phyloP scores from a whole-genome alignment of 1,140 invertebrate species.

The Drosophila ogumai region DNA sequence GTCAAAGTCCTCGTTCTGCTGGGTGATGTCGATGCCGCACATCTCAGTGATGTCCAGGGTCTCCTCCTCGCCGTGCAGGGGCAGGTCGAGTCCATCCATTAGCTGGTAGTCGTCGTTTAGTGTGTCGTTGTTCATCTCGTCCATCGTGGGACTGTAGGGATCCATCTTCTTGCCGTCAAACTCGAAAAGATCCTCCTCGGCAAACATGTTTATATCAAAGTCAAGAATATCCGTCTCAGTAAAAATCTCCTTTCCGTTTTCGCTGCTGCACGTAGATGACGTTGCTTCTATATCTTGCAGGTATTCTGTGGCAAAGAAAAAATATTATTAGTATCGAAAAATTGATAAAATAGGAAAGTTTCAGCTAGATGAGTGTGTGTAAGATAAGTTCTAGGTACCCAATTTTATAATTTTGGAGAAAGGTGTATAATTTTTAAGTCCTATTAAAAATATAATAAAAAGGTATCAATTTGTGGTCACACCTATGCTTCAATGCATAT shows the following conservation, averaged over 20 bases:
- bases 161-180: constrained; percentile 65
- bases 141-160: constrained; percentile 50
- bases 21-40: constrained; percentile 44
- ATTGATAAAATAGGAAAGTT: background rate
- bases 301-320: constrained; percentile 70
- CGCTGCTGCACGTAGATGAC: constrained; percentile 69
- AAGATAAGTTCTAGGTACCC: constrained; percentile 9
- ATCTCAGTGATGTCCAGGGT: constrained; percentile 43
- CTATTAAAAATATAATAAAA: background rate
- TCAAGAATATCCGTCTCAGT: constrained; percentile 78
- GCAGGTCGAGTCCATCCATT: constrained; percentile 26
- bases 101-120: constrained; percentile 29
- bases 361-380: constrained; percentile 20
- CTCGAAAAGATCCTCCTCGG: constrained; percentile 67
- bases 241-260: constrained; percentile 73
- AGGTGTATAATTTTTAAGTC: background rate
- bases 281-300: constrained; percentile 78
- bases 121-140: constrained; percentile 59
- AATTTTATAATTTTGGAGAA: constrained; percentile 19
- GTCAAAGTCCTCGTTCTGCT: constrained; percentile 51
- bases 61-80: constrained; percentile 44
- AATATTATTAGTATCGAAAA: constrained; percentile 40
- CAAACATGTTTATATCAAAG: constrained; percentile 81
- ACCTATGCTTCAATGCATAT: background rate
- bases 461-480: background rate